Base-by-base conservation (phyloP, 2,797 vertebrate genomes). In the Tokudaia tokunoshimensis region DNA sequence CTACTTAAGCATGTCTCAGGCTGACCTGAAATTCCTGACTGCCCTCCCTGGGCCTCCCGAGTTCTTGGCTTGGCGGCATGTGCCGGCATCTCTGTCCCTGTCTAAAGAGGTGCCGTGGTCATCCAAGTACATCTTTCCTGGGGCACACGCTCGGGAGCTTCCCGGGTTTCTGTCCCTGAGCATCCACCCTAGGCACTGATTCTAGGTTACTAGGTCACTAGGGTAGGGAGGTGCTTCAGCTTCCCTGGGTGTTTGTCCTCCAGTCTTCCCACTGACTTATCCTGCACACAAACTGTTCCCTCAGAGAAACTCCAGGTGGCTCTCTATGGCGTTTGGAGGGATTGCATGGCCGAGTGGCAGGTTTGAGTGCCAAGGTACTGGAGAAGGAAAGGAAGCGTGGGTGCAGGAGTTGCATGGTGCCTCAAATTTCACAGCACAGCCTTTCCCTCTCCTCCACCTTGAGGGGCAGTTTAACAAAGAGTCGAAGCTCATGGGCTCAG, bases 281-380 rank as follows among this genome's bases (percentile, higher is more conserved):
- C 94, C 47, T 41, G 67, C 67, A 70, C 8, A 72, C 8, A 37
- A 10, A 34, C 65, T 1, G n/a, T 37, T 31, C 44, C 14, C n/a
- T 74, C 81, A 47, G 47, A n/a, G 70, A 29, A 11, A 74, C 10
- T 41, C 80, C 44, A 88, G 88, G n/a, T 88, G 70, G 24, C 72
- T 92, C 63, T 96, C 70, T 59, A 41, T 88, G 93, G 57, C 41
- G 3, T 78, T 95, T 59, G n/a, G 83, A 78, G 47, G 81, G 52
- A 29, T 90, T 17, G 50, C n/a, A 8, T 81, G 76, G 88, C 67
- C 75, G 24, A 88, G 63, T 63, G 94, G 83, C 31, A 95, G n/a
- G 34, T 37, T 29, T 76, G 59, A 89, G 88, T 41, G 89, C 34
- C 13, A 87, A 78, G 85, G 61, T 44, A 74, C 67, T 1, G 20